Conservation (phyloP, 2,888 invertebrate genomes). For the Meghimatium bilineatum region DNA sequence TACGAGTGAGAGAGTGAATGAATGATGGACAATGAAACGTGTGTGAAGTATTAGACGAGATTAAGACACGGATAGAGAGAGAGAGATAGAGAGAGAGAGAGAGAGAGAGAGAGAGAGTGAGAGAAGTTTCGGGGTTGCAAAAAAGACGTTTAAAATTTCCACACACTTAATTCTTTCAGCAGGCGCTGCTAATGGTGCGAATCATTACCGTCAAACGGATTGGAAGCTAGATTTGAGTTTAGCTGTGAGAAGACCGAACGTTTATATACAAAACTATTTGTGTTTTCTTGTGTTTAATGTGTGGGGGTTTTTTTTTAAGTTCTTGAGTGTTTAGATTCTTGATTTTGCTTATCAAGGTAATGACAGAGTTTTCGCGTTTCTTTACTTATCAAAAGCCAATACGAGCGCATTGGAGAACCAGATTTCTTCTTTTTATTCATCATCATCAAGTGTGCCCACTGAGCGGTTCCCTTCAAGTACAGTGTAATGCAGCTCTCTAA, state of each 20-base stretch:
- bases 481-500: no score
- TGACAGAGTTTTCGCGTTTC: not conserved
- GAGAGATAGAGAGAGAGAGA: not conserved
- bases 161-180: not conserved
- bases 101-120: slow-evolving; percentile 6
- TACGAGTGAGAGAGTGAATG: no score
- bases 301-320: not conserved
- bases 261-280: not conserved
- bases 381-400: no score
- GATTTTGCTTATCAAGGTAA: no score
- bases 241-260: not conserved
- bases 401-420: no score
- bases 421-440: no score
- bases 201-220: slow-evolving; percentile 13
- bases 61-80: not conserved
- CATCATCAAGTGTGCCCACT: no score
- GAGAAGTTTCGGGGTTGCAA: not conserved
- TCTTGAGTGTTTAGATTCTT: no score
- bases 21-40: not conserved
- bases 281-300: not conserved
- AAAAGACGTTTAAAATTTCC: not conserved
- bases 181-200: not conserved
- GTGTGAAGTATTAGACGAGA: not conserved
- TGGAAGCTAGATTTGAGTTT: not conserved
- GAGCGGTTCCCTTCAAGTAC: no score